A percentile compares a stretch with the other conserved stretches of the same genome.
Conservation (phyloP, 2,113 vertebrate species). For the Neopipo cinnamomea region DNA sequence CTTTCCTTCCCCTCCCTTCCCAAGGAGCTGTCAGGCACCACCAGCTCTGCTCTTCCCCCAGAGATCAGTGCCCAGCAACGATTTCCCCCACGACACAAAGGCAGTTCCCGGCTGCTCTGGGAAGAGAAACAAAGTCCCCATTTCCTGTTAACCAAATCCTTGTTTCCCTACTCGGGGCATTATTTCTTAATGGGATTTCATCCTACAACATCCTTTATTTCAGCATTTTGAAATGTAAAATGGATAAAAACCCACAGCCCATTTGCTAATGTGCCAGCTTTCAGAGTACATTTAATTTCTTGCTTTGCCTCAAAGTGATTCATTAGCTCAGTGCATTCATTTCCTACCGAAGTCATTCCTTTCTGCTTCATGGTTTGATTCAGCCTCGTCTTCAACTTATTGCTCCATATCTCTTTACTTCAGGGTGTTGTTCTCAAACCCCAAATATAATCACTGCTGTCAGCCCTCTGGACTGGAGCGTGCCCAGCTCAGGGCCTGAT, state of each 20-base stretch:
- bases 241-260: slow-evolving; percentile 19
- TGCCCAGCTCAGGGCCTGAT: not conserved
- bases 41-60: not conserved
- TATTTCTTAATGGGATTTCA: not conserved
- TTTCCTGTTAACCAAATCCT: slow-evolving; percentile 15
- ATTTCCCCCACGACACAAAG: not conserved
- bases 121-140: not conserved
- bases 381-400: not conserved
- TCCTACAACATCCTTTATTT: not conserved
- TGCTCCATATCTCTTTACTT: not conserved
- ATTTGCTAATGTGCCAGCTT: not conserved
- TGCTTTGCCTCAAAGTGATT: slow-evolving; percentile 23
- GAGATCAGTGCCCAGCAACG: fast-evolving
- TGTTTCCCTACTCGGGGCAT: not conserved
- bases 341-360: not conserved
- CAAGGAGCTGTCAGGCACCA: fast-evolving
- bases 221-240: not conserved
- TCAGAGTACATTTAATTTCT: slow-evolving; percentile 27
- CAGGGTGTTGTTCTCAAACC: not conserved
- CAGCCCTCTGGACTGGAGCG: not conserved
- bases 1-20: not conserved
- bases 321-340: slow-evolving; percentile 1
- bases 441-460: not conserved
- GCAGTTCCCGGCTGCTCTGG: not conserved
- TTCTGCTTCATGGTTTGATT: not conserved